These are phyloP conservation scores for Aphidoletes aphidimyza DNA, from an alignment of 2,888 invertebrate species.

Conservation along the genomic window DNA sequence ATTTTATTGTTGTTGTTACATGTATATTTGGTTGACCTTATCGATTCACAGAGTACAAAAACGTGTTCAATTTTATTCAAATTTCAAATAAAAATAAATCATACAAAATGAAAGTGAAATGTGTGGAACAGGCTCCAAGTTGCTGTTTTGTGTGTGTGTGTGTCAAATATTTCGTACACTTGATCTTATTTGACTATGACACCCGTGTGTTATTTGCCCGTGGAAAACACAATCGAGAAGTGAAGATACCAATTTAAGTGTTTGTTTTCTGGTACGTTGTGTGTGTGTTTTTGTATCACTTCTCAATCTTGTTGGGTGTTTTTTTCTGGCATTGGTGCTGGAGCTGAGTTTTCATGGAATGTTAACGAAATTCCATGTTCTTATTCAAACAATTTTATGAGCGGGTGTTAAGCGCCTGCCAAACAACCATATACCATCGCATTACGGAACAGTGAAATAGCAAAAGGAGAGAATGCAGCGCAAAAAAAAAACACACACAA, in stretches of 20 bases:
- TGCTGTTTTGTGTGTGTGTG: too few relatives aligned
- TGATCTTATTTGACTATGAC: not conserved
- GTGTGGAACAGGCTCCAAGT: too few relatives aligned
- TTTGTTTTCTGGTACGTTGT: not conserved
- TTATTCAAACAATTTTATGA: slow-evolving; percentile 12
- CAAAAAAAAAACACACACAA: not conserved
- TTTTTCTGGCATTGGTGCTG: not conserved
- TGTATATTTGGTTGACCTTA: too few relatives aligned
- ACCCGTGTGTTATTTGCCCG: not conserved
- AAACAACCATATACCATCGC: not conserved
- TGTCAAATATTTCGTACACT: too few relatives aligned
- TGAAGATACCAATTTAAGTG: slow-evolving; percentile 29
- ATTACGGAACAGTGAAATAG: too few relatives aligned
- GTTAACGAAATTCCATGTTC: not conserved
- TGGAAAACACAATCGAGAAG: not conserved
- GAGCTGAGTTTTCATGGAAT: not conserved
- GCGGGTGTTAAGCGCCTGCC: not conserved
- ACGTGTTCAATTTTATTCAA: too few relatives aligned
- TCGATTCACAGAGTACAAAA: too few relatives aligned
- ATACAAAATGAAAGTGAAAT: too few relatives aligned
- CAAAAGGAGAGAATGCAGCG: not conserved
- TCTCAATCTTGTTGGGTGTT: not conserved
- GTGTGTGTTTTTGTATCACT: too few relatives aligned
- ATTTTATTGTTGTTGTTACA: too few relatives aligned
- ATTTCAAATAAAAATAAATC: too few relatives aligned